phyloP scores from a whole-genome alignment of 1,140 invertebrate species.

The Procambarus virginalis region DNA sequence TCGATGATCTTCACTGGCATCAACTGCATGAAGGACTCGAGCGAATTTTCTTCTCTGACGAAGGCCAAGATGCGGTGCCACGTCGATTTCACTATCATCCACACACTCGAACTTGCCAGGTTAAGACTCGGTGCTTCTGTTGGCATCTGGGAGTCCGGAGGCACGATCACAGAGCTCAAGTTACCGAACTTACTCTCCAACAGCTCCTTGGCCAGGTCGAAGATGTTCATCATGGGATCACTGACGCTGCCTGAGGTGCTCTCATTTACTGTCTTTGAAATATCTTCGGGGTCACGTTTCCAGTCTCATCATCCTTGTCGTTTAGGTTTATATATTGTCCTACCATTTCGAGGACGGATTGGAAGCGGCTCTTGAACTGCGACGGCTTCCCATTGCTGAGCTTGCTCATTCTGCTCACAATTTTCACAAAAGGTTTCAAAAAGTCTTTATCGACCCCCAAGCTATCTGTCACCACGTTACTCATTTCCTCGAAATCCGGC shows the following conservation, averaged over 20 bases:
- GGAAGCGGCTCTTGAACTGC: background rate
- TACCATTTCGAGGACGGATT: background rate
- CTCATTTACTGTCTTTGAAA: background rate
- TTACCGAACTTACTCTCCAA: constrained; percentile 3
- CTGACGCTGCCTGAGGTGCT: too few species aligned
- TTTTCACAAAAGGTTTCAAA: constrained; percentile 23
- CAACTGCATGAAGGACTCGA: constrained; percentile 32
- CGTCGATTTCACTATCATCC: constrained; percentile 40
- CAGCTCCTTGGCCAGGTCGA: background rate
- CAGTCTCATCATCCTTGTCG: background rate
- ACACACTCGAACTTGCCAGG: constrained; percentile 5
- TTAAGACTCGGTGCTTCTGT: background rate
- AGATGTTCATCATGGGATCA: background rate
- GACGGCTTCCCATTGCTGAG: background rate
- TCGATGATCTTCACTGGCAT: constrained; percentile 36
- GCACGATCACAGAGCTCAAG: constrained; percentile 4
- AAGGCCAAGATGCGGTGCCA: constrained; percentile 39
- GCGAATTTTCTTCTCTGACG: constrained; percentile 37
- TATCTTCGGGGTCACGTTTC: background rate
- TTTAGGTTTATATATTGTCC: background rate
- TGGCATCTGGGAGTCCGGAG: background rate
- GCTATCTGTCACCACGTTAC: background rate
- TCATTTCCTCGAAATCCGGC: background rate
- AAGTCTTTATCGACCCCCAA: background rate
- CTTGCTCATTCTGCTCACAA: constrained; percentile 3